phyloP scores from a whole-genome alignment of 2,888 invertebrate genomes.

The Drosophila incognita region DNA sequence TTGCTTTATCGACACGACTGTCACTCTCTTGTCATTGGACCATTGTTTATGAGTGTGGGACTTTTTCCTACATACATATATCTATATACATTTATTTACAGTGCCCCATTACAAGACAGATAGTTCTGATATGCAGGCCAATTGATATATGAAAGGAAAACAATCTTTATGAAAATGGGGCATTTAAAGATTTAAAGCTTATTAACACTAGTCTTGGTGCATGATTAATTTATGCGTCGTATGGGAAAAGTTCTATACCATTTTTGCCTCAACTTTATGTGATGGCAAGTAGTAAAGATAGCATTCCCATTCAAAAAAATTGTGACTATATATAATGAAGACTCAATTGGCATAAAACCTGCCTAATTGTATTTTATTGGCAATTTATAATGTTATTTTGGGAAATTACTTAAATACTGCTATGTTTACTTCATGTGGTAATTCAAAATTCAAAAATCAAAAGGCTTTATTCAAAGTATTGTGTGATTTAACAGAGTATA shows the following conservation, averaged over 20 bases:
- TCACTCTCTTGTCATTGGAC: conserved; percentile 69
- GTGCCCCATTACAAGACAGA: conserved; percentile 39
- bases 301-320: conserved; percentile 50
- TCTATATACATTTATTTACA: conserved; percentile 1
- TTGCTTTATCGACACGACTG: conserved; percentile 63
- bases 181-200: conserved; percentile 9
- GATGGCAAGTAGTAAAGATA: conserved; percentile 54
- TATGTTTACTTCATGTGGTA: neutral
- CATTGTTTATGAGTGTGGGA: conserved; percentile 66
- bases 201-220: neutral
- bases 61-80: conserved; percentile 21
- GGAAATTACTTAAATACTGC: neutral
- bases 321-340: conserved; percentile 3
- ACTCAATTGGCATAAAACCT: conserved; percentile 2
- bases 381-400: neutral
- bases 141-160: conserved; percentile 33
- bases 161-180: conserved; percentile 24
- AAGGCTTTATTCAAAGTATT: neutral
- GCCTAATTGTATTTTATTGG: neutral
- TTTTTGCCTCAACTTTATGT: neutral
- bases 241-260: neutral
- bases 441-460: neutral
- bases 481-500: conserved; percentile 11
- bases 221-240: conserved; percentile 1
- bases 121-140: conserved; percentile 49